Evolutionary conservation across 1,140 invertebrate genomes (phyloP), one percentile per base, ranked within the genome.

Genomic region (Apis florea): DNA sequence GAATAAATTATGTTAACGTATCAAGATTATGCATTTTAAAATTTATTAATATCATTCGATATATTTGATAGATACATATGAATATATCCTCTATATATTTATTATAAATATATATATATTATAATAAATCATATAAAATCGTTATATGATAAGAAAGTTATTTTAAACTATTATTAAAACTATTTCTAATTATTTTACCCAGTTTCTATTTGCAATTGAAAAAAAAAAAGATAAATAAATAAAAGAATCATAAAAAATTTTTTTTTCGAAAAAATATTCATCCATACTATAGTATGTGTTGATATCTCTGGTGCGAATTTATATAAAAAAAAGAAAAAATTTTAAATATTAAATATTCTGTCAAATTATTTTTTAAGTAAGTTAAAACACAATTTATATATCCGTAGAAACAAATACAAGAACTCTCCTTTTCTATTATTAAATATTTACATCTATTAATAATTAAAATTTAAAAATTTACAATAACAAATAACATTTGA

Each of bases 141-240:
- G n/a, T n/a, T n/a, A n/a, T n/a, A n/a, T n/a, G n/a, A n/a, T n/a
- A n/a, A n/a, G n/a, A n/a, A 40, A 40, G 10, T 6, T 58, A 12
- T 11, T 68, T 53, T 15, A 15, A 9, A 15, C 1, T 19, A 10
- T 24, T 58, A 13, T n/a, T 5, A 69, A n/a, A 58, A 58, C 53
- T 40, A 59, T 24, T 11, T n/a, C 31, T 40, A 40, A 8, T 17
- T 64, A 21, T 54, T 73, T 47, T 79, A 73, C 70, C 78, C 70
- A 80, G 31, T 74, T 74, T 19, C 47, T 9, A 15, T 73, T 40
- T 73, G n/a, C n/a, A 4, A 66, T 56, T 1, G 31, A 40, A 40
- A 31, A 31, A 31, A 31, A 49, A n/a, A 47, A 17, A 47, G 51
- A 0, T 40, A 6, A 40, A 40, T 40, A 40, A 40, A 51, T 8